Conservation (phyloP, 2,797 vertebrate genomes). For the Pseudochirops corinnae region DNA sequence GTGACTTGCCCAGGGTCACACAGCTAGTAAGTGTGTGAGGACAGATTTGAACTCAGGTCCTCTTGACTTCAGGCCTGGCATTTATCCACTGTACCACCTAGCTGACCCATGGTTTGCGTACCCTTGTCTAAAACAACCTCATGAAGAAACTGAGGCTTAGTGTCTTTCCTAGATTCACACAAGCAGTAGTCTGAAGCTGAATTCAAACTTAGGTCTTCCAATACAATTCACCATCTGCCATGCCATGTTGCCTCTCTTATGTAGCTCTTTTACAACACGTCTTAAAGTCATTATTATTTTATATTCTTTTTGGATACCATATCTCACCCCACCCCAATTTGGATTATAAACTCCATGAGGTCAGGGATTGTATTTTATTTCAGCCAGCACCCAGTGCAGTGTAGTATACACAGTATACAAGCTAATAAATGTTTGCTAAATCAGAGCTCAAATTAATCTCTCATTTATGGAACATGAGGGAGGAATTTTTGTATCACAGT, state of each 20-base stretch:
- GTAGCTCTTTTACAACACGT: background rate
- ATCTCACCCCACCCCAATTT: background rate
- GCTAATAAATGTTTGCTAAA: background rate
- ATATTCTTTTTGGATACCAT: background rate
- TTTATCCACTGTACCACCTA: background rate
- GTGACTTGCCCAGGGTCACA: background rate
- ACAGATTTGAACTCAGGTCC: background rate
- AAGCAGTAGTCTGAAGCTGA: background rate
- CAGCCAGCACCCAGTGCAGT: background rate
- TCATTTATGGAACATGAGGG: background rate
- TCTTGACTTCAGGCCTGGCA: background rate
- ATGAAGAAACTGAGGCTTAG: background rate
- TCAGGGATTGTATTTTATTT: background rate
- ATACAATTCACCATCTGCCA: background rate
- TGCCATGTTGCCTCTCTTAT: background rate
- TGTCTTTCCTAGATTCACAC: background rate
- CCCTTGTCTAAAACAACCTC: background rate
- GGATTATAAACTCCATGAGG: background rate
- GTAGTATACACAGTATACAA: background rate
- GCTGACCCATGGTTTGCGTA: background rate
- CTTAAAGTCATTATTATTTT: no score
- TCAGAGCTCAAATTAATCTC: background rate
- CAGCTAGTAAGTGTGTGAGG: background rate
- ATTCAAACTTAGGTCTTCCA: background rate
- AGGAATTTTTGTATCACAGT: background rate